Evolutionary conservation across 2,888 invertebrate species (phyloP).

Genomic region (Kuschelorhynchus macadamiae): DNA sequence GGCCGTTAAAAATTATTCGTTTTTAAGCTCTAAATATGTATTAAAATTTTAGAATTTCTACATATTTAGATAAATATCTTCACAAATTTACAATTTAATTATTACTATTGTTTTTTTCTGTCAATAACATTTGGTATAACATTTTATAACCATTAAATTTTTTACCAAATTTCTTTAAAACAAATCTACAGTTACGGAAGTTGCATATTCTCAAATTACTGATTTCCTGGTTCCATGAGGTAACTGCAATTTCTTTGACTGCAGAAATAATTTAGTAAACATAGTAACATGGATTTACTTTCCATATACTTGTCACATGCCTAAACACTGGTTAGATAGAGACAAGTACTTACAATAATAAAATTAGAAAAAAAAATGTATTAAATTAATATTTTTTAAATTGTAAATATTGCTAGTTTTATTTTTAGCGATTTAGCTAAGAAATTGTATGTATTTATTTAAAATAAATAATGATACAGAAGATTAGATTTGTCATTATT

Average conservation of each 20-base stretch:
- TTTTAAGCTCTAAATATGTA: slow-evolving; percentile 13
- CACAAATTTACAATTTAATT: too few species aligned
- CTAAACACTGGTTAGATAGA: neutral
- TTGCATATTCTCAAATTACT: too few species aligned
- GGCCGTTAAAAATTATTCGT: slow-evolving; percentile 72
- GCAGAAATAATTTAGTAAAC: too few species aligned
- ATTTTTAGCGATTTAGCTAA: slow-evolving; percentile 41
- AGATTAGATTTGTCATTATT: neutral
- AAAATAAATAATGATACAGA: slow-evolving; percentile 33
- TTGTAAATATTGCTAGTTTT: slow-evolving; percentile 46
- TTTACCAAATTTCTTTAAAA: too few species aligned
- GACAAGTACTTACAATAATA: slow-evolving; percentile 41
- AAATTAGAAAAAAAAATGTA: slow-evolving; percentile 25
- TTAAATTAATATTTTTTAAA: slow-evolving; percentile 34
- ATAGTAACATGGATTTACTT: too few species aligned
- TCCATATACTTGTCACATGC: slow-evolving; percentile 8
- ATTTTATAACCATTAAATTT: too few species aligned
- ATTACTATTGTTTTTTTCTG: too few species aligned
- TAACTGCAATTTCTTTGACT: too few species aligned
- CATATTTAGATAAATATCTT: too few species aligned
- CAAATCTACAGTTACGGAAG: too few species aligned
- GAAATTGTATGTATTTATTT: slow-evolving; percentile 46
- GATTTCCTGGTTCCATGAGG: too few species aligned
- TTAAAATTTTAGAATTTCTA: neutral
- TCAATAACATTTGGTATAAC: neutral